Evolutionary conservation across 2,113 vertebrate genomes (phyloP).

Genomic region (Gopherus flavomarginatus): DNA sequence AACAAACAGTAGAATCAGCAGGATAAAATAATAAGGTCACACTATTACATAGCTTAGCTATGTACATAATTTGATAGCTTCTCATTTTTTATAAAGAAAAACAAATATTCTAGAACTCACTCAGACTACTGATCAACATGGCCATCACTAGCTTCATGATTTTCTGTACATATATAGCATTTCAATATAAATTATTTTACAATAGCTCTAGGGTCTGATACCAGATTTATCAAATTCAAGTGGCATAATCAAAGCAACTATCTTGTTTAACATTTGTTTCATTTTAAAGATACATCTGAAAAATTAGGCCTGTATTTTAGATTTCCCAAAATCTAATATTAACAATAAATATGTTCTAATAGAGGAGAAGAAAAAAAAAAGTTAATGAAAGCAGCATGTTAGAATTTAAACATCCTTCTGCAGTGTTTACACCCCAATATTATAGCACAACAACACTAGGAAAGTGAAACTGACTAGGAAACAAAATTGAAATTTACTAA

Average conservation of each 20-base stretch:
- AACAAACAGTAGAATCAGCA: neutral
- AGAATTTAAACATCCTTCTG: neutral
- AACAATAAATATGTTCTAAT: neutral
- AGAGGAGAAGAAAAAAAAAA: neutral
- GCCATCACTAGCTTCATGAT: neutral
- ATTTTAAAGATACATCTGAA: neutral
- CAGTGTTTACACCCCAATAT: neutral
- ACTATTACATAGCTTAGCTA: neutral
- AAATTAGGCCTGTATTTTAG: neutral
- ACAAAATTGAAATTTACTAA: neutral
- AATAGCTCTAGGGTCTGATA: neutral
- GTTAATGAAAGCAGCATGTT: neutral
- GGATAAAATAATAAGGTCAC: neutral
- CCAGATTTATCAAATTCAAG: neutral
- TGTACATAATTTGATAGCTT: neutral
- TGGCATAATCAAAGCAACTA: neutral
- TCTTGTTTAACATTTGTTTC: neutral
- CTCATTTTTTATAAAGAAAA: too few relatives aligned
- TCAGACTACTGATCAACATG: neutral
- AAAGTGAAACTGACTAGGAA: neutral
- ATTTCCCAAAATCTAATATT: neutral
- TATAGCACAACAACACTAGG: neutral
- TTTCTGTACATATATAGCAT: neutral
- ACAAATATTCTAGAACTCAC: too few relatives aligned
- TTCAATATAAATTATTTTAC: neutral